Conservation (phyloP, 2,113 vertebrate species). For the Acrocephalus kingi region DNA sequence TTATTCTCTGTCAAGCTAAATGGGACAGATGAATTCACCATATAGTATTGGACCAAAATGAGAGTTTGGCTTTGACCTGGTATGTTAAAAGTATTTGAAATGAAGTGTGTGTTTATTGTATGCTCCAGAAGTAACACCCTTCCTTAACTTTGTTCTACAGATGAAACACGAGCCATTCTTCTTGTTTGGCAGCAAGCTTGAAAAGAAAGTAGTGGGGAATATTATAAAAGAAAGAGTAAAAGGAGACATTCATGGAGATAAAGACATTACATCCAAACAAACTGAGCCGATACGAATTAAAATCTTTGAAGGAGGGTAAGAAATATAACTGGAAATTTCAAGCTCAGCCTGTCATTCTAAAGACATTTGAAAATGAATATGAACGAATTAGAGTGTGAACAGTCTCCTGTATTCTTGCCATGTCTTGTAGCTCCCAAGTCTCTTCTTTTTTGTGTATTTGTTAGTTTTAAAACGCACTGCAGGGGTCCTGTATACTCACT, state of each 20-base stretch:
- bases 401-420: neutral
- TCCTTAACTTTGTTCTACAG: conserved; percentile 78
- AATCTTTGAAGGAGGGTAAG: conserved; percentile 99
- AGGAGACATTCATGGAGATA: conserved; percentile 90
- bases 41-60: neutral
- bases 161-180: conserved; percentile 92
- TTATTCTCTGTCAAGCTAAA: neutral
- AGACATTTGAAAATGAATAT: neutral
- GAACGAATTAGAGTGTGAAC: conserved; percentile 11
- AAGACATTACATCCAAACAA: conserved; percentile 89
- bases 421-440: neutral
- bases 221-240: conserved; percentile 89
- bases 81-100: conserved; percentile 51
- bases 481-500: neutral
- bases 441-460: neutral
- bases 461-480: neutral
- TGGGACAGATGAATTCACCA: neutral
- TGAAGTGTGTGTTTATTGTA: conserved; percentile 38
- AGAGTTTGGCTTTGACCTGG: conserved; percentile 33
- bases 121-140: conserved; percentile 57
- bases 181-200: conserved; percentile 85
- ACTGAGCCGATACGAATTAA: conserved; percentile 93
- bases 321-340: conserved; percentile 50
- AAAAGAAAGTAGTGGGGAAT: conserved; percentile 90
- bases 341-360: conserved; percentile 18